Evolutionary conservation across 2,888 invertebrate species (phyloP).

Genomic region (Brachypalpus laphriformis): DNA sequence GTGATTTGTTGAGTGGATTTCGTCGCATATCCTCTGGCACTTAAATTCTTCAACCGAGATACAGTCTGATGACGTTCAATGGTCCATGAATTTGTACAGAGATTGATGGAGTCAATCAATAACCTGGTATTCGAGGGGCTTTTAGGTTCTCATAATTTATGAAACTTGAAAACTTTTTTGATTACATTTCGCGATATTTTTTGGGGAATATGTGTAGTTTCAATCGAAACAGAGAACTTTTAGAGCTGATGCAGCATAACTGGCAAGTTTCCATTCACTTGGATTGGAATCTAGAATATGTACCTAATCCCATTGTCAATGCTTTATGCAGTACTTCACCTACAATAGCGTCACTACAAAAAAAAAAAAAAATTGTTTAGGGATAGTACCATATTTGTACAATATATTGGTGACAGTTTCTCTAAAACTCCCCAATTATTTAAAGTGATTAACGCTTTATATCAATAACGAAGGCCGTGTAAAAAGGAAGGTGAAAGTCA

Average conservation of each 20-base stretch:
- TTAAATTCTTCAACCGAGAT: not conserved
- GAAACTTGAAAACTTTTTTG: not conserved
- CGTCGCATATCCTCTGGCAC: conserved; percentile 9
- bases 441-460: no score
- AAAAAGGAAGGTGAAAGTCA: no score
- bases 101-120: conserved; percentile 43
- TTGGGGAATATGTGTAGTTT: not conserved
- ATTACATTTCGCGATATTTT: no score
- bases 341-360: no score
- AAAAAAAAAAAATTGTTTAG: no score
- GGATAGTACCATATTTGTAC: no score
- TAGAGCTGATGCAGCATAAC: not conserved
- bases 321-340: no score
- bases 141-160: not conserved
- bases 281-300: no score
- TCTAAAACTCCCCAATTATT: no score
- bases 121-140: not conserved
- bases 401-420: no score
- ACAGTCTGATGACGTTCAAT: conserved; percentile 24
- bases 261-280: not conserved
- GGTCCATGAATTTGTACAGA: not conserved
- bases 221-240: not conserved
- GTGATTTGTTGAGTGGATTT: conserved; percentile 10
- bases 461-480: no score
- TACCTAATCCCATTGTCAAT: no score